These are phyloP conservation scores for Brenthis daphne DNA, from an alignment of 2,888 invertebrate species.

Conservation along the genomic window DNA sequence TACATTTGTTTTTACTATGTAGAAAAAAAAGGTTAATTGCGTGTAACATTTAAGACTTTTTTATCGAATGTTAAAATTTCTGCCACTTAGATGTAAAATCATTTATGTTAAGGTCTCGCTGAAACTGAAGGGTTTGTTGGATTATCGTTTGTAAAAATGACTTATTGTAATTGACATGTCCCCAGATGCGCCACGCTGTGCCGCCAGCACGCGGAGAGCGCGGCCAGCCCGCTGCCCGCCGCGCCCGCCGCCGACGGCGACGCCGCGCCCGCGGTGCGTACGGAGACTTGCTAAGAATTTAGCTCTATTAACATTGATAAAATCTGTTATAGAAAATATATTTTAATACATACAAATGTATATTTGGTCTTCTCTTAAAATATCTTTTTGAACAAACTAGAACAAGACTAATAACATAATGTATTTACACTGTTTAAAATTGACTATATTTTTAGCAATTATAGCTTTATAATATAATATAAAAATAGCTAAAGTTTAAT, in stretches of 20 bases:
- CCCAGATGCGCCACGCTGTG: constrained; percentile 67
- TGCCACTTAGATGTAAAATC: too few species aligned
- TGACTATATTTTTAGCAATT: neutral
- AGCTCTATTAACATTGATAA: too few species aligned
- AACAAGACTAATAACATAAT: neutral
- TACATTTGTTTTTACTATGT: too few species aligned
- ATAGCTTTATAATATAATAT: too few species aligned
- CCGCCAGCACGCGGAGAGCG: constrained; percentile 65
- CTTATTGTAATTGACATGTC: too few species aligned
- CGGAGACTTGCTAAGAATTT: neutral
- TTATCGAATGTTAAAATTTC: neutral
- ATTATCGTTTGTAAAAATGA: too few species aligned
- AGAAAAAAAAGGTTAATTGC: too few species aligned
- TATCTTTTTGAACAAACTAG: neutral
- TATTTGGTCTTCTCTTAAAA: neutral
- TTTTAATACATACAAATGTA: too few species aligned
- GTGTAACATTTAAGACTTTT: neutral
- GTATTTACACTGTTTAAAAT: neutral
- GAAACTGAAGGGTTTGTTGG: too few species aligned
- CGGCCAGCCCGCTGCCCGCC: constrained; percentile 50
- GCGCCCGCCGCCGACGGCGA: constrained; percentile 40
- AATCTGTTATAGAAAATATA: too few species aligned
- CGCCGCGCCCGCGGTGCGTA: constrained; percentile 26
- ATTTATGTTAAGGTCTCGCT: too few species aligned
- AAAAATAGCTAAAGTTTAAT: too few species aligned